phyloP scores from a whole-genome alignment of 1,140 invertebrate species.

The Musca domestica region DNA sequence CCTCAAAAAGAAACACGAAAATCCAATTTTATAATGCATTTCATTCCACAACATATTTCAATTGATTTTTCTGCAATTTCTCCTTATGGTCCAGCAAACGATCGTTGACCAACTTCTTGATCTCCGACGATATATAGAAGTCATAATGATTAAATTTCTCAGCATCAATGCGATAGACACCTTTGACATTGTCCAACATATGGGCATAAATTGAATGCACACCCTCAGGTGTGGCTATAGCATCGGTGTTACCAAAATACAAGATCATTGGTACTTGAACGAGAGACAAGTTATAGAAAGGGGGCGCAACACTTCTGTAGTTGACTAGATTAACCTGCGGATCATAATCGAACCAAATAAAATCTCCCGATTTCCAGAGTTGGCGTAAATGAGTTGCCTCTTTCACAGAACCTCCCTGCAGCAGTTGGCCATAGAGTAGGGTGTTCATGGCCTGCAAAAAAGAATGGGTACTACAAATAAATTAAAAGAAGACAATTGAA shows the following conservation, averaged over 20 bases:
- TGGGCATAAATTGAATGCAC: constrained; percentile 59
- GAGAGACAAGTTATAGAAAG: constrained; percentile 59
- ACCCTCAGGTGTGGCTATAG: constrained; percentile 61
- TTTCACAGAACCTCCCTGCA: constrained; percentile 40
- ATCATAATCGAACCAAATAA: constrained; percentile 45
- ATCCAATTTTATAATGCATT: background rate
- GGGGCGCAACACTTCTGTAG: constrained; percentile 55
- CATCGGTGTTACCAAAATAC: constrained; percentile 73
- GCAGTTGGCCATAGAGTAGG: constrained; percentile 40
- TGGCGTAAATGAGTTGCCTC: constrained; percentile 45
- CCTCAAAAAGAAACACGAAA: too few species aligned
- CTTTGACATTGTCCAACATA: constrained; percentile 51
- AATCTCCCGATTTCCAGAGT: constrained; percentile 50
- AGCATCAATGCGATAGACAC: constrained; percentile 53
- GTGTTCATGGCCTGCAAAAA: constrained; percentile 33
- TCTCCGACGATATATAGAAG: constrained; percentile 63
- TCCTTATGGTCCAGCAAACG: constrained; percentile 51
- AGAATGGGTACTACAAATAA: background rate
- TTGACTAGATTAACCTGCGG: constrained; percentile 51
- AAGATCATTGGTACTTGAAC: constrained; percentile 65
- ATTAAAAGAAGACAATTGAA: background rate
- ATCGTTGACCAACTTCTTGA: constrained; percentile 62
- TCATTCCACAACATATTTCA: constrained; percentile 48
- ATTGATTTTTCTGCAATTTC: constrained; percentile 44
- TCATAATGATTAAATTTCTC: constrained; percentile 60